phyloP scores from a whole-genome alignment of 1,140 invertebrate species.

The Aphidius ervi region DNA sequence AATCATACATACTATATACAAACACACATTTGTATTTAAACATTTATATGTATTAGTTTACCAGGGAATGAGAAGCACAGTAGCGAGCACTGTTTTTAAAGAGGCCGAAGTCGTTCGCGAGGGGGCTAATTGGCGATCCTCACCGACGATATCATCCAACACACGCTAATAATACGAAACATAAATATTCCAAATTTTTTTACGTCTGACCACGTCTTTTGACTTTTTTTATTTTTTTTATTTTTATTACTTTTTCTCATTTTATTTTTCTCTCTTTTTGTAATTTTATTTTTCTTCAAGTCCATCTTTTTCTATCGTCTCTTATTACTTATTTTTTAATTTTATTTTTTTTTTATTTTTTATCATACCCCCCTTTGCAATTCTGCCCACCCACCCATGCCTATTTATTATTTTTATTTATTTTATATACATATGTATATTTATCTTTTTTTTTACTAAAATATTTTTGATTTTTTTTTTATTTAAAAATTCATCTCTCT shows the following conservation, averaged over 20 bases:
- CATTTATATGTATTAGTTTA: too few relatives aligned
- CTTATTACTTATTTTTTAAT: conserved; percentile 13
- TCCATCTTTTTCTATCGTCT: conserved; percentile 5
- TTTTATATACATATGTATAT: conserved; percentile 35
- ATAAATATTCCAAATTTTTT: conserved; percentile 53
- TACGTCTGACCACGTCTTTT: conserved; percentile 25
- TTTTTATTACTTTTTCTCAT: conserved; percentile 12
- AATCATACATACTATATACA: too few relatives aligned
- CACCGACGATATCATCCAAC: conserved; percentile 48
- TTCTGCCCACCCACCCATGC: too few relatives aligned
- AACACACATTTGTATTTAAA: too few relatives aligned
- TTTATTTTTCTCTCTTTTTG: neutral
- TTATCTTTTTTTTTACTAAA: conserved; percentile 3
- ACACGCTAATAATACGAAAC: conserved; percentile 51
- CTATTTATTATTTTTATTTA: conserved; percentile 22
- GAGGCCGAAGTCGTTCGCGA: conserved; percentile 37
- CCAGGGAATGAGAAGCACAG: conserved; percentile 30
- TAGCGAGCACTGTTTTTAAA: conserved; percentile 52
- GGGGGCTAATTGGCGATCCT: conserved; percentile 54
- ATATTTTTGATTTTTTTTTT: neutral
- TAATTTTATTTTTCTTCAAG: neutral
- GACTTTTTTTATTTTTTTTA: conserved; percentile 15
- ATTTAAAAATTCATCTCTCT: too few relatives aligned
- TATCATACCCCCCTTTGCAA: neutral
- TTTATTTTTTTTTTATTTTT: neutral